phyloP scores from a whole-genome alignment of 2,797 vertebrate genomes.

The Arrhamphus sclerolepis region DNA sequence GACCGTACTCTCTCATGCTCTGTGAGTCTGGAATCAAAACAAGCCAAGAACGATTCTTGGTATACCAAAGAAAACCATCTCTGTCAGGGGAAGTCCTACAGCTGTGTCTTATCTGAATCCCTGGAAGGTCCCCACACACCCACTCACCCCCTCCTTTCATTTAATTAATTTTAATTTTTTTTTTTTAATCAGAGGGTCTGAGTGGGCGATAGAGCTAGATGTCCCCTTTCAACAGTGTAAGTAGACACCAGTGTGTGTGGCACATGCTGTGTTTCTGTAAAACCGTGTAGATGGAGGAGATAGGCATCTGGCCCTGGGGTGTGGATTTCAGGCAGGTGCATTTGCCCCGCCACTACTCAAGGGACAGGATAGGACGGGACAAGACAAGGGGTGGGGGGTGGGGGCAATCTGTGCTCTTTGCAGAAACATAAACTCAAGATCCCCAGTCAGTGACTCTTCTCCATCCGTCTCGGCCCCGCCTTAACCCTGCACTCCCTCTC shows the following conservation, averaged over 20 bases:
- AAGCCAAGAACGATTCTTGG: conserved; percentile 17
- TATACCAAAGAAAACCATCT: conserved; percentile 39
- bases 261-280: conserved; percentile 65
- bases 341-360: conserved; percentile 60
- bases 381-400: conserved; percentile 17
- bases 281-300: conserved; percentile 66
- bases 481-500: conserved; percentile 21
- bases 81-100: neutral
- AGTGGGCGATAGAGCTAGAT: neutral
- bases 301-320: conserved; percentile 74
- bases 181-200: too few relatives aligned
- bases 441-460: conserved; percentile 35
- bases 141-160: too few relatives aligned
- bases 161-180: too few relatives aligned
- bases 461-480: conserved; percentile 21
- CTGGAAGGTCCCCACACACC: too few relatives aligned
- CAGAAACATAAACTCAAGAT: conserved; percentile 36
- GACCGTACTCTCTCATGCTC: conserved; percentile 38
- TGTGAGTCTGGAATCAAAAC: conserved; percentile 41
- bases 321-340: conserved; percentile 84
- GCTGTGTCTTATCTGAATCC: too few relatives aligned
- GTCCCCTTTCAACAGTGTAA: conserved; percentile 23
- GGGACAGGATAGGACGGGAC: conserved; percentile 62
- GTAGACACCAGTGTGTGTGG: conserved; percentile 61
- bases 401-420: conserved; percentile 56